Percentiles rank a stretch among this genome's conserved stretches.
Conservation (phyloP, 35 echinoderm and acorn worm species). For the Eucidaris tribuloides region DNA sequence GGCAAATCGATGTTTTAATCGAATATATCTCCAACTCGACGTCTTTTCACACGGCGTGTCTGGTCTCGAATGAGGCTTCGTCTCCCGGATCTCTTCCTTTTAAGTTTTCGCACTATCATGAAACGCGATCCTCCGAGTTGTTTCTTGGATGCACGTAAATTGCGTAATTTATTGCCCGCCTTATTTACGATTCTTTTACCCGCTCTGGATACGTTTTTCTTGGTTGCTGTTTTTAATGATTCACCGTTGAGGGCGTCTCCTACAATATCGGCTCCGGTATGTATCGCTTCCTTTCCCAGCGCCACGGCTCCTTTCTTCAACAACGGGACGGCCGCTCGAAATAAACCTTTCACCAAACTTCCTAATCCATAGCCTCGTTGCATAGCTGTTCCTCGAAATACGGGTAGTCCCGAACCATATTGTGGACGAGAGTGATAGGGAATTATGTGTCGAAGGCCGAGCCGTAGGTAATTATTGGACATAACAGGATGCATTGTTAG, state of each 20-base stretch:
- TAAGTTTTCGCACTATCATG: neutral
- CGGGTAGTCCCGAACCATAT: neutral
- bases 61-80: neutral
- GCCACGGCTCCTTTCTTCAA: conserved; percentile 56
- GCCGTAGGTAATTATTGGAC: no score
- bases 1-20: neutral
- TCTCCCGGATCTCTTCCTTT: neutral
- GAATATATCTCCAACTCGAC: conserved; percentile 17
- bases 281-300: conserved; percentile 55
- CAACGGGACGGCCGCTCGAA: conserved; percentile 43
- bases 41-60: neutral
- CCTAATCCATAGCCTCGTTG: conserved; percentile 44
- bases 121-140: neutral
- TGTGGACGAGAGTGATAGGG: conserved; percentile 1
- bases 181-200: neutral
- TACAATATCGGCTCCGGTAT: conserved; percentile 49
- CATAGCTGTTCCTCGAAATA: conserved; percentile 12
- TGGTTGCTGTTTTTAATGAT: neutral
- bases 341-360: conserved; percentile 54
- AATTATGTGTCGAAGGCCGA: no score
- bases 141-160: neutral
- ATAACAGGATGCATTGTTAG: no score
- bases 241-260: conserved; percentile 18
- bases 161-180: neutral
- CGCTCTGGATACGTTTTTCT: neutral